phyloP scores from a whole-genome alignment of 23 tunicate species.

The Halocynthia roretzi region DNA sequence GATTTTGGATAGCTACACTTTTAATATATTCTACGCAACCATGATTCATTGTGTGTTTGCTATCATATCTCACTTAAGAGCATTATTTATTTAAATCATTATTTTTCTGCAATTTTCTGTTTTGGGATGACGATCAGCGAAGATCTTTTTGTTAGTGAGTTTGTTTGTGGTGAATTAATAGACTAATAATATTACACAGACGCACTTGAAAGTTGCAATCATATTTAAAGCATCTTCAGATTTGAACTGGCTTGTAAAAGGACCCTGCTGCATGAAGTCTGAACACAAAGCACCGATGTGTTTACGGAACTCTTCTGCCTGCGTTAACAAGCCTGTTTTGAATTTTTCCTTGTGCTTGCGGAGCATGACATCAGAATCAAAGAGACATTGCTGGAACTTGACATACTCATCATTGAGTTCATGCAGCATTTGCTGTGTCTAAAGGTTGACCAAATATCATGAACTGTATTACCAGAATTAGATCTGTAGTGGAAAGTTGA shows the following conservation, averaged over 20 bases:
- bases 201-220: conserved; percentile 73
- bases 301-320: conserved; percentile 93
- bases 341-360: conserved; percentile 92
- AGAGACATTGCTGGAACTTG: conserved; percentile 74
- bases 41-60: too few species aligned
- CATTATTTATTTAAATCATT: too few species aligned
- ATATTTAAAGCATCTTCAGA: conserved; percentile 54
- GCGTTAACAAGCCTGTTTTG: conserved; percentile 79
- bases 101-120: too few species aligned
- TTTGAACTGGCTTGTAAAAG: conserved; percentile 64
- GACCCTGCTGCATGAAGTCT: conserved; percentile 83
- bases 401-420: conserved; percentile 67
- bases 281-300: conserved; percentile 54
- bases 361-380: conserved; percentile 77
- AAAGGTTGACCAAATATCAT: not conserved
- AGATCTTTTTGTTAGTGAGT: too few species aligned
- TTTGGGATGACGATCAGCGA: too few species aligned
- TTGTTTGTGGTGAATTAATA: too few species aligned
- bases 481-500: not conserved
- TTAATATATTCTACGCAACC: too few species aligned
- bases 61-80: too few species aligned
- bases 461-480: not conserved
- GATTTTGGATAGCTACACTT: too few species aligned
- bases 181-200: not conserved
- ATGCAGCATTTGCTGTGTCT: conserved; percentile 39